Evolutionary conservation across 2,113 vertebrate species (phyloP).

Genomic region (Delphinus delphis): DNA sequence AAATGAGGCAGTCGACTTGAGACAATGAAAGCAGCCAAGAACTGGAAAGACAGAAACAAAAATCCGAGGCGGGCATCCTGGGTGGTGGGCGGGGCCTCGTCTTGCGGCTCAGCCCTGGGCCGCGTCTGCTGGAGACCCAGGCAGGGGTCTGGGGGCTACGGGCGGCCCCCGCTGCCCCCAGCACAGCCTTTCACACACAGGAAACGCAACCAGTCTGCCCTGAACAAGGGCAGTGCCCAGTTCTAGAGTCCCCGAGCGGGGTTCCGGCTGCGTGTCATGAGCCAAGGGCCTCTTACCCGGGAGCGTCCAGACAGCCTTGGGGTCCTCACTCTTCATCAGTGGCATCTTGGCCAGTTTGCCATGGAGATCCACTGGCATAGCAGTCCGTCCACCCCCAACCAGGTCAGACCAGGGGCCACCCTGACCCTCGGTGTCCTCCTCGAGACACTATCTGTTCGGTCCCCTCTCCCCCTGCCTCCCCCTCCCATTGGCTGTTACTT

Average conservation of each 20-base stretch:
- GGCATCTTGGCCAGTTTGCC: background rate
- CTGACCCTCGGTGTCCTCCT: fast-evolving
- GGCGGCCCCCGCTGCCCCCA: background rate
- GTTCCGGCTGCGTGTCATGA: background rate
- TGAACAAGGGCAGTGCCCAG: fast-evolving
- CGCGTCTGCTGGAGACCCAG: background rate
- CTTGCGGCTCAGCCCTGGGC: fast-evolving
- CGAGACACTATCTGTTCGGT: fast-evolving
- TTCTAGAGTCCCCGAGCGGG: background rate
- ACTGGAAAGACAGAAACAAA: background rate
- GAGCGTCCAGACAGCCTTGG: background rate
- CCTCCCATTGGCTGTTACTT: background rate
- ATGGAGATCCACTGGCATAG: background rate
- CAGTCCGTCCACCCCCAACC: background rate
- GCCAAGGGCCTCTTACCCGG: background rate
- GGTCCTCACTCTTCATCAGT: fast-evolving
- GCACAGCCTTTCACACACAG: fast-evolving
- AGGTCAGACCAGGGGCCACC: background rate
- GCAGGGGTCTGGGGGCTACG: background rate
- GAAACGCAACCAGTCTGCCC: background rate
- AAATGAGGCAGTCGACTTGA: background rate
- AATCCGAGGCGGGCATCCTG: background rate
- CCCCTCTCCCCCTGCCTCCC: fast-evolving
- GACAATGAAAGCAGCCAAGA: background rate
- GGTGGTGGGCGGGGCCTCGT: background rate